Conservation (phyloP, 1,140 invertebrate genomes). For the Diplogasteroides magnus region DNA sequence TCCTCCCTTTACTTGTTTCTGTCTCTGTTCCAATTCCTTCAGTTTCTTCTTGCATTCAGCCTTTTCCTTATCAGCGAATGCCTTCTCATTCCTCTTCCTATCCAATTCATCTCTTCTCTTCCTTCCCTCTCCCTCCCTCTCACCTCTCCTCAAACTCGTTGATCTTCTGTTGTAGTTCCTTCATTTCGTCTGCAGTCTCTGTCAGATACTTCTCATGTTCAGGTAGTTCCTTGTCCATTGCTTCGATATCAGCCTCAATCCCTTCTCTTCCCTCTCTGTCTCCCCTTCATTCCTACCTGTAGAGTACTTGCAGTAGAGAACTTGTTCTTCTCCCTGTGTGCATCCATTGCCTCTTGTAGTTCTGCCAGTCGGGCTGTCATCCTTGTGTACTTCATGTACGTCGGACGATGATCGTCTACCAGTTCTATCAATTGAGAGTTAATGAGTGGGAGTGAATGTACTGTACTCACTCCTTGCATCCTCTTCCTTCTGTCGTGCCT, state of each 20-base stretch:
- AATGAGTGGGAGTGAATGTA: too few relatives aligned
- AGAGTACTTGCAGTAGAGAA: too few relatives aligned
- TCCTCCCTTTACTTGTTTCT: constrained; percentile 36
- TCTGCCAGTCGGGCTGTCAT: too few relatives aligned
- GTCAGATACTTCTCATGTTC: not conserved
- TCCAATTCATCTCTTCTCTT: not conserved
- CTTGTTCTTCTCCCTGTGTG: too few relatives aligned
- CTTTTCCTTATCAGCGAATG: constrained; percentile 39
- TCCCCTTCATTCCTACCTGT: not conserved
- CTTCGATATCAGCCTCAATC: constrained; percentile 8
- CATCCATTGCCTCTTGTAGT: too few relatives aligned
- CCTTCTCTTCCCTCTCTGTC: constrained; percentile 1
- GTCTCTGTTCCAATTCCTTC: constrained; percentile 32
- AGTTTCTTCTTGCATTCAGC: constrained; percentile 39
- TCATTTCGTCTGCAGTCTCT: constrained; percentile 3
- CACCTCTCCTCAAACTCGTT: constrained; percentile 9
- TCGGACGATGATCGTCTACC: too few relatives aligned
- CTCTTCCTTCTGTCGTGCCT: not conserved
- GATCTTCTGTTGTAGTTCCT: constrained; percentile 17
- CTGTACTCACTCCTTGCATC: not conserved
- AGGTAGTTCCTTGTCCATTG: too few relatives aligned
- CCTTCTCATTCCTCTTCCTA: constrained; percentile 35
- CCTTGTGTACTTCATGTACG: too few relatives aligned
- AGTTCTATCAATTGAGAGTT: too few relatives aligned
- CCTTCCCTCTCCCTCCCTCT: not conserved